Conservation (phyloP, 2,797 vertebrate genomes). For the Acanthurus lineatus region DNA sequence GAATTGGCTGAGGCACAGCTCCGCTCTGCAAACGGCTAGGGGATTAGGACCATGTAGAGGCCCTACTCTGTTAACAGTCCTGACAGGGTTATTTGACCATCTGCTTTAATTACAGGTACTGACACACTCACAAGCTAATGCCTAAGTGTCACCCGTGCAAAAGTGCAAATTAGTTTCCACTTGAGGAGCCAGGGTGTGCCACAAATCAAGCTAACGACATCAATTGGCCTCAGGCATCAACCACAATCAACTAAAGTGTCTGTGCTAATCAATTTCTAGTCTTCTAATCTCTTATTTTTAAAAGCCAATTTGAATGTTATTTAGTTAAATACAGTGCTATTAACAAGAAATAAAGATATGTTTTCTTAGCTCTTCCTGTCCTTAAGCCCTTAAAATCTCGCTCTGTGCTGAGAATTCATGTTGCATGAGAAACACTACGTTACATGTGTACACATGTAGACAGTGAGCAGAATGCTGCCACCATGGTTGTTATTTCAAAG, state of each 20-base stretch:
- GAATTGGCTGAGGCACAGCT: conserved; percentile 63
- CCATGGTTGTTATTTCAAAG: conserved; percentile 80
- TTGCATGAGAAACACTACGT: conserved; percentile 36
- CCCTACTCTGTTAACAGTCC: conserved; percentile 72
- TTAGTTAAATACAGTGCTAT: not conserved
- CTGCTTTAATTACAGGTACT: conserved; percentile 86
- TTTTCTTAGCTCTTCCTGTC: not conserved
- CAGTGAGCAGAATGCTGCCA: conserved; percentile 62
- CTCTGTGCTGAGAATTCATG: conserved; percentile 24
- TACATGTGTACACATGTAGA: conserved; percentile 73
- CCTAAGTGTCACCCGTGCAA: conserved; percentile 71
- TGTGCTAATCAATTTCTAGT: conserved; percentile 38
- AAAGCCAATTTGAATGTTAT: not conserved
- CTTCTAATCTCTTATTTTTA: conserved; percentile 4
- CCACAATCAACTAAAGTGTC: conserved; percentile 63
- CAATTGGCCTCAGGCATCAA: conserved; percentile 57
- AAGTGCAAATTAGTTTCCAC: conserved; percentile 84
- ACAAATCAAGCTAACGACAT: conserved; percentile 74
- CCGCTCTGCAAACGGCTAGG: conserved; percentile 62
- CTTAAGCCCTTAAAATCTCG: not conserved
- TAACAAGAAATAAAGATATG: not conserved
- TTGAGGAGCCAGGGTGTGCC: conserved; percentile 66
- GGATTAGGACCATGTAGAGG: conserved; percentile 70
- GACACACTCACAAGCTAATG: conserved; percentile 75
- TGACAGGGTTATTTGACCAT: conserved; percentile 83